Evolutionary conservation across 2,888 invertebrate species (phyloP).

Genomic region (Meteorus colon): DNA sequence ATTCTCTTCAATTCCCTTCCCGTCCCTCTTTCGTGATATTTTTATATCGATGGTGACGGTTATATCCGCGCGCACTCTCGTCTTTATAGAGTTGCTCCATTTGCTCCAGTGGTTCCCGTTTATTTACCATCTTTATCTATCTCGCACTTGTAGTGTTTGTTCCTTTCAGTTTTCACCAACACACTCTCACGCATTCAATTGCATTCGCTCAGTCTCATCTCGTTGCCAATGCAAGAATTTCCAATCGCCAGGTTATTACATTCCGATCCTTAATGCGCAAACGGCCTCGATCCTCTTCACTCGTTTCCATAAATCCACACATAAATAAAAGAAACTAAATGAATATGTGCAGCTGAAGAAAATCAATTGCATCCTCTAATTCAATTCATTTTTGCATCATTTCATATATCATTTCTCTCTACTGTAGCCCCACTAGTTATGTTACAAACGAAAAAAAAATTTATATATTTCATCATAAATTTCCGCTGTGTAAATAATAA

Average conservation of each 20-base stretch:
- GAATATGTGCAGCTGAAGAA: not conserved
- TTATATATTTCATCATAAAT: not conserved
- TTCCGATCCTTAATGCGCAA: constrained; percentile 15
- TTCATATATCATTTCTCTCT: not conserved
- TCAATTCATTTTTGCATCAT: not conserved
- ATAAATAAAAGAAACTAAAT: constrained; percentile 1
- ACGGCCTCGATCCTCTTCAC: not conserved
- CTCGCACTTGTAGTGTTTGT: not conserved
- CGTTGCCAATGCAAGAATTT: constrained; percentile 2
- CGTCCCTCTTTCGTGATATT: constrained; percentile 13
- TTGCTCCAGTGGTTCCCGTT: constrained; percentile 56
- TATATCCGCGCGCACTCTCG: constrained; percentile 55
- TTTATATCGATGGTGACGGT: constrained; percentile 31
- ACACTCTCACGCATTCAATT: not conserved
- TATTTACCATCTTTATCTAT: not conserved
- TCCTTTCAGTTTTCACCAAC: not conserved
- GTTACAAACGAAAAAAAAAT: not conserved
- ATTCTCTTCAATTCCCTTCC: constrained; percentile 7
- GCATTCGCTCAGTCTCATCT: not conserved
- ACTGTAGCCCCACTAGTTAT: not conserved
- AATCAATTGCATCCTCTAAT: not conserved
- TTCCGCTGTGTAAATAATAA: not conserved
- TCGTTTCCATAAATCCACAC: constrained; percentile 22
- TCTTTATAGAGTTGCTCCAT: constrained; percentile 68
- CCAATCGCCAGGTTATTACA: constrained; percentile 16